These are phyloP conservation scores for Thaleichthys pacificus DNA, from an alignment of 2,797 vertebrate genomes.

Conservation along the genomic window DNA sequence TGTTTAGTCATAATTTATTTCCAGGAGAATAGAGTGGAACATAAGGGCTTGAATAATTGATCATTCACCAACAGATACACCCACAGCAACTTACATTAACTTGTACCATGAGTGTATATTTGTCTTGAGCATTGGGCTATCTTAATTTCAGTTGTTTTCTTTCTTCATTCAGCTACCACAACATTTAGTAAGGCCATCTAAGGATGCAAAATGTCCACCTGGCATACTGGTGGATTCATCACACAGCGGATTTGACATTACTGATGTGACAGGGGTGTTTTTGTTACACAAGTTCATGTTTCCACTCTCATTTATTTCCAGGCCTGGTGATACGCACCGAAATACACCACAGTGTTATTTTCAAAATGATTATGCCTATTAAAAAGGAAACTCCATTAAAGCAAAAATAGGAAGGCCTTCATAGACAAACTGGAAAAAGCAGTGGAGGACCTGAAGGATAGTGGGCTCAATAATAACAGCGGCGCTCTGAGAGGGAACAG, in stretches of 20 bases:
- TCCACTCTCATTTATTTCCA: too few relatives aligned
- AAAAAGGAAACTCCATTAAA: too few relatives aligned
- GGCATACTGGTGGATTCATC: not conserved
- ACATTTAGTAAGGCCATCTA: not conserved
- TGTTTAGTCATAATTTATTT: conserved; percentile 24
- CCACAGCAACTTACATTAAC: not conserved
- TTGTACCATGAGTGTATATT: not conserved
- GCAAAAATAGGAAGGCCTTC: too few relatives aligned
- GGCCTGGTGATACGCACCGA: too few relatives aligned
- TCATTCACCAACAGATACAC: too few relatives aligned
- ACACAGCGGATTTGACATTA: not conserved
- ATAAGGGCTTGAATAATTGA: too few relatives aligned
- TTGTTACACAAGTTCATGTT: not conserved
- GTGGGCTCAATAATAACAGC: not conserved
- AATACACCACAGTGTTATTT: too few relatives aligned
- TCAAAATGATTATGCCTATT: too few relatives aligned
- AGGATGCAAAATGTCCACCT: not conserved
- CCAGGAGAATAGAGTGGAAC: too few relatives aligned
- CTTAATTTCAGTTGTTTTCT: not conserved
- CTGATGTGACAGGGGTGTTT: not conserved
- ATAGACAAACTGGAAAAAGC: too few relatives aligned
- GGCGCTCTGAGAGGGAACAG: not conserved
- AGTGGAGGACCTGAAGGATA: not conserved
- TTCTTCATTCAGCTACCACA: not conserved
- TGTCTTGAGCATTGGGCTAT: not conserved